phyloP scores from a whole-genome alignment of 2,797 vertebrate genomes.

The Chaetodon trifasciatus region DNA sequence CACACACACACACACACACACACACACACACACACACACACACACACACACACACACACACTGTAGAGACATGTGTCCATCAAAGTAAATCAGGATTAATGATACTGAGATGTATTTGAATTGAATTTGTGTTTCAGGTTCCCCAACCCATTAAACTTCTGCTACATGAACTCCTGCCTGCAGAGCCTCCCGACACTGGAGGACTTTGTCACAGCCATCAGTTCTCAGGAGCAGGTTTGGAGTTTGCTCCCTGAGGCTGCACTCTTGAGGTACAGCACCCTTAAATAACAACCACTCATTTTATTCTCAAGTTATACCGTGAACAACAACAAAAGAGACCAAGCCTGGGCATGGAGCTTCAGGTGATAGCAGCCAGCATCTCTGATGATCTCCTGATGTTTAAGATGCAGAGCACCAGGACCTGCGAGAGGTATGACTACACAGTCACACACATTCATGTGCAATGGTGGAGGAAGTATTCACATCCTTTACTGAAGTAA shows the following conservation, averaged over 20 bases:
- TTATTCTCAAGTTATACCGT: not conserved
- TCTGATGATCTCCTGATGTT: not conserved
- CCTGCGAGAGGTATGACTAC: not conserved
- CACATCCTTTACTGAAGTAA: no score
- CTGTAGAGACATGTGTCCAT: no score
- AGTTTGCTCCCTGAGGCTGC: not conserved
- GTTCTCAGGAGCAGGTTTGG: slow-evolving; percentile 16
- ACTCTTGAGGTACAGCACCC: slow-evolving; percentile 13
- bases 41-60: not conserved
- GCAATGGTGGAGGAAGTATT: no score
- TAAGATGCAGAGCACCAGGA: slow-evolving; percentile 3
- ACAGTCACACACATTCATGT: not conserved
- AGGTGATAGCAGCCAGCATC: not conserved
- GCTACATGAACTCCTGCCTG: slow-evolving; percentile 21
- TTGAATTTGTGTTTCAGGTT: slow-evolving; percentile 12
- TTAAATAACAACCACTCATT: not conserved
- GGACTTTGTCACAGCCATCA: not conserved
- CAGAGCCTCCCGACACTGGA: slow-evolving; percentile 24
- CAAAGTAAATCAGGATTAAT: not conserved
- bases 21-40: no score
- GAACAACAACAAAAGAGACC: not conserved
- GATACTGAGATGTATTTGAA: not conserved
- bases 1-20: no score
- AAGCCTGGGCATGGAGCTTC: not conserved
- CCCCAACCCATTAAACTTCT: slow-evolving; percentile 1